Conservation (phyloP, 2,888 invertebrate species). For the Philopedon plagiatum region DNA sequence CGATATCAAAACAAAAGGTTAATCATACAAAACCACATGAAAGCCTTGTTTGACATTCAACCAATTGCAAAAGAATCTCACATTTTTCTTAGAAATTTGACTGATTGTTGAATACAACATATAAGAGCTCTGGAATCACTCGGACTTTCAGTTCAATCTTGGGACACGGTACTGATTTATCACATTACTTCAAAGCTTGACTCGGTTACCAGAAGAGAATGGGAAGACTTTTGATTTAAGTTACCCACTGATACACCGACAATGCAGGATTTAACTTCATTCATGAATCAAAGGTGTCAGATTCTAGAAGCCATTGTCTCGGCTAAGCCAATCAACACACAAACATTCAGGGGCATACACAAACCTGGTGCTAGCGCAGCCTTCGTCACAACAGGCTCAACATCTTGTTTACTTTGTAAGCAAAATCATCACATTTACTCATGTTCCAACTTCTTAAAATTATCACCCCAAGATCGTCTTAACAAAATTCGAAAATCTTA, state of each 20-base stretch:
- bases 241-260: not conserved
- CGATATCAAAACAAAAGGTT: no score
- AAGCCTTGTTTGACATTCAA: no score
- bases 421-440: slow-evolving; percentile 5
- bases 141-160: not conserved
- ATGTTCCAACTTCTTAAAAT: slow-evolving; percentile 15
- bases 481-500: not conserved
- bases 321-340: no score
- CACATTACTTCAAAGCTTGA: not conserved
- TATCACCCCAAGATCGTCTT: not conserved
- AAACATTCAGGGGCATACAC: no score
- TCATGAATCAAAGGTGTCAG: no score
- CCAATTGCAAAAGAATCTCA: no score
- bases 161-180: not conserved
- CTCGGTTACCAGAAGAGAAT: not conserved
- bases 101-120: not conserved
- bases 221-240: slow-evolving; percentile 7
- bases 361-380: not conserved
- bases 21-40: not conserved
- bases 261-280: not conserved
- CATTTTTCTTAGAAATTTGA: no score
- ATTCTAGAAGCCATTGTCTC: no score
- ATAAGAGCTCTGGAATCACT: slow-evolving; percentile 11
- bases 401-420: not conserved
- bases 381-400: not conserved